These are phyloP conservation scores for Bicyclus anynana DNA, from an alignment of 1,140 invertebrate genomes.

Conservation along the genomic window DNA sequence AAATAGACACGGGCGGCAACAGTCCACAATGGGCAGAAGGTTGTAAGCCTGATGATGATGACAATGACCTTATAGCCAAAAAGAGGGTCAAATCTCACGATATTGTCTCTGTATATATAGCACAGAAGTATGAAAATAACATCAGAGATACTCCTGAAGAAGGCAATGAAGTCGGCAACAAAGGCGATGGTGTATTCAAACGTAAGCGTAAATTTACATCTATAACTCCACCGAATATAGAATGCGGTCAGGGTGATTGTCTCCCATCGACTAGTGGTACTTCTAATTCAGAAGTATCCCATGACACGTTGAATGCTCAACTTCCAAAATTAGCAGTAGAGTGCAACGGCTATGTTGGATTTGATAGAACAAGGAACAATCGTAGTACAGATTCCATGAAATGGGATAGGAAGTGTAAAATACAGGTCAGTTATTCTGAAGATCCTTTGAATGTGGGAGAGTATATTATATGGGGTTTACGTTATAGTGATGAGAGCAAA, in stretches of 20 bases:
- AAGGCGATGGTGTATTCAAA: slow-evolving; percentile 52
- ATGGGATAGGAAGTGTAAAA: slow-evolving; percentile 78
- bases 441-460: slow-evolving; percentile 72
- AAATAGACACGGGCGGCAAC: slow-evolving; percentile 37
- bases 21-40: slow-evolving; percentile 65
- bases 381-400: slow-evolving; percentile 69
- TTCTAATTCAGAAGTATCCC: slow-evolving; percentile 46
- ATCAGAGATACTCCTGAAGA: slow-evolving; percentile 19
- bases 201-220: slow-evolving; percentile 42
- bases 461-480: slow-evolving; percentile 77
- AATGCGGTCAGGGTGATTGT: slow-evolving; percentile 70
- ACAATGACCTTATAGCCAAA: slow-evolving; percentile 21
- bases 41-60: slow-evolving; percentile 41
- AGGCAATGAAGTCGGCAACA: slow-evolving; percentile 39
- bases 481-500: slow-evolving; percentile 78
- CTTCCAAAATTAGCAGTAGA: slow-evolving; percentile 59
- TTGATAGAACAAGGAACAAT: slow-evolving; percentile 72
- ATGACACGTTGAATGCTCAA: slow-evolving; percentile 56
- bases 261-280: slow-evolving; percentile 64
- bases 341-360: slow-evolving; percentile 76
- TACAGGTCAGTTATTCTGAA: slow-evolving; percentile 77
- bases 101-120: slow-evolving; percentile 15
- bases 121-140: neutral
- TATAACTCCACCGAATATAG: slow-evolving; percentile 54
- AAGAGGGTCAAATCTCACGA: slow-evolving; percentile 25